These are phyloP conservation scores for Sebastes vulpes DNA, from an alignment of 2,797 vertebrate genomes.

Conservation along the genomic window DNA sequence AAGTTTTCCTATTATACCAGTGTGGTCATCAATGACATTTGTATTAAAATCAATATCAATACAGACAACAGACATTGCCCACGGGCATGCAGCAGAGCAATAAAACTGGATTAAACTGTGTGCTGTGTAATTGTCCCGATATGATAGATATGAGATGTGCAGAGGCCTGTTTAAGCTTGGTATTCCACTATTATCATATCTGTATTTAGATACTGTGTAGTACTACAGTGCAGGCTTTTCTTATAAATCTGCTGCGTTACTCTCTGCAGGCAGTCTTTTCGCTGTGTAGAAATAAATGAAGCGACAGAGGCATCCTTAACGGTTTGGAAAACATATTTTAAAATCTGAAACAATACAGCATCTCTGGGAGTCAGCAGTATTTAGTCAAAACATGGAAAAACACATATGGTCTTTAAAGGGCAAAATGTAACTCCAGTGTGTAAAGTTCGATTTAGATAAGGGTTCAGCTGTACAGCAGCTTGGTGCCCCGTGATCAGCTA, in stretches of 20 bases:
- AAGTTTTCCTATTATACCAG: neutral
- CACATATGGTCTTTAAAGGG: neutral
- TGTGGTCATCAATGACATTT: neutral
- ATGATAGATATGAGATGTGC: neutral
- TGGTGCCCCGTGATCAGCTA: neutral
- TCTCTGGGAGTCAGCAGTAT: neutral
- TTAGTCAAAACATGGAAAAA: neutral
- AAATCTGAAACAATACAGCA: neutral
- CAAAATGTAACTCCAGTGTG: neutral
- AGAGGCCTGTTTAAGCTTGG: neutral
- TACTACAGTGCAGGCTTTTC: neutral
- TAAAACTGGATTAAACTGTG: neutral
- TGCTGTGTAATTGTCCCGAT: neutral
- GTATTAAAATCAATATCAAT: neutral
- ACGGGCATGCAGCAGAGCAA: neutral
- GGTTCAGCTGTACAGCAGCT: neutral
- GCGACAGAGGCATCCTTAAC: neutral
- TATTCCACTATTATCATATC: neutral
- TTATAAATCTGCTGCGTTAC: neutral
- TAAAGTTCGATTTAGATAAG: neutral
- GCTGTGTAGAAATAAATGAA: neutral
- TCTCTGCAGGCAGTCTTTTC: neutral
- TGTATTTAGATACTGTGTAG: neutral
- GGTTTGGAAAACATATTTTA: neutral
- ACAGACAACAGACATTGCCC: neutral